A percentile compares a stretch with the other conserved stretches of the same genome.
Evolutionary conservation across 2,888 invertebrate genomes (phyloP).

Genomic region (Taenaris catops): DNA sequence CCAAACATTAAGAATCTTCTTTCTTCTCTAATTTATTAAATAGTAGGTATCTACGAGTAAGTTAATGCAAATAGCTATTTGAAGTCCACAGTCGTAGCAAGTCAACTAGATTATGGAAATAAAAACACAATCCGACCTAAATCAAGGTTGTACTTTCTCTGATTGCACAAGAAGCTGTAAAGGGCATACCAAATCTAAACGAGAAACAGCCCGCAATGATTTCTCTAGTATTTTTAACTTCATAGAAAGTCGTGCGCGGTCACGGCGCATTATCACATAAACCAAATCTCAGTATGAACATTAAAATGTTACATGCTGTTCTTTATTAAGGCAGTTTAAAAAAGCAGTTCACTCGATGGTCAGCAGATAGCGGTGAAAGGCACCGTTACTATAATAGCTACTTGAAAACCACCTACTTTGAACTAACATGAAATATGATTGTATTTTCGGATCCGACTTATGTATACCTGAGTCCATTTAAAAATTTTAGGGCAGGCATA

Average conservation of each 20-base stretch:
- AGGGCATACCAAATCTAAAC: conserved; percentile 26
- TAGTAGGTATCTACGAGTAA: no score
- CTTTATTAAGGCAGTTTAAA: conserved; percentile 70
- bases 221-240: conserved; percentile 35
- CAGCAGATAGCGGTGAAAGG: conserved; percentile 78
- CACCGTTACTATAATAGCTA: conserved; percentile 71
- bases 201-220: conserved; percentile 40
- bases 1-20: no score
- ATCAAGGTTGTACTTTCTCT: conserved; percentile 19
- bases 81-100: neutral
- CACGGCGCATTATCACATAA: conserved; percentile 71
- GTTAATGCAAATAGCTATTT: neutral
- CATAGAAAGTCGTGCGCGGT: conserved; percentile 74
- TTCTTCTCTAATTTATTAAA: no score
- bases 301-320: conserved; percentile 73
- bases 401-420: conserved; percentile 57
- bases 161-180: conserved; percentile 20
- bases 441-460: conserved; percentile 4
- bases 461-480: neutral
- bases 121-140: conserved; percentile 12
- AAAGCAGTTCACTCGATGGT: conserved; percentile 71
- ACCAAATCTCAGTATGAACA: conserved; percentile 69
- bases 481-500: no score
- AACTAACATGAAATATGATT: conserved; percentile 29
- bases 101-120: conserved; percentile 16